These are phyloP conservation scores for Eupsittula cactorum DNA, from an alignment of 2,113 vertebrate genomes.

Conservation along the genomic window DNA sequence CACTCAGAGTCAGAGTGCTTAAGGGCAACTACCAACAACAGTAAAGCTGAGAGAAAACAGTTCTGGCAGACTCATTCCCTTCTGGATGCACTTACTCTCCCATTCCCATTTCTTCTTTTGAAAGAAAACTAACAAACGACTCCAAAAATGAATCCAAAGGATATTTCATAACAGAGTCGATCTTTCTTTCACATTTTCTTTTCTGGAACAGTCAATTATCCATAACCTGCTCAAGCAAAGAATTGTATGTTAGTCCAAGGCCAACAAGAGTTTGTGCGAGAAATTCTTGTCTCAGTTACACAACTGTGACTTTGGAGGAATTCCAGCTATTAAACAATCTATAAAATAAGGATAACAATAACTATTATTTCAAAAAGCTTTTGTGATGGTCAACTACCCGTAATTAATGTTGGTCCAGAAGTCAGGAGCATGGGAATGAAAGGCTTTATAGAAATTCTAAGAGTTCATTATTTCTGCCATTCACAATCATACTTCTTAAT, in stretches of 20 bases:
- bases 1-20: background rate
- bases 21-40: background rate
- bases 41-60: background rate
- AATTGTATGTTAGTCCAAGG: background rate
- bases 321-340: conserved; percentile 22
- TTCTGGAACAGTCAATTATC: background rate
- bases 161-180: background rate
- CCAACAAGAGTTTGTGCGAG: background rate
- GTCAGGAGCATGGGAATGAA: background rate
- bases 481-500: background rate
- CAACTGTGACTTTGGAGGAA: background rate
- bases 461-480: conserved; percentile 11
- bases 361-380: background rate
- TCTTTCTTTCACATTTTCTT: background rate
- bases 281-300: conserved; percentile 23
- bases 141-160: background rate
- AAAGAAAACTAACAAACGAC: background rate
- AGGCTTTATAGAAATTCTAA: background rate
- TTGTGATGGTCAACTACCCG: background rate
- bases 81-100: background rate
- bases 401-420: conserved; percentile 10
- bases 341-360: conserved; percentile 39
- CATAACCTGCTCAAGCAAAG: background rate
- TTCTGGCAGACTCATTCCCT: background rate
- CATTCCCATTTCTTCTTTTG: background rate